These are phyloP conservation scores for Rugalucina vietnamica DNA, from an alignment of 2,888 invertebrate genomes.

Conservation along the genomic window DNA sequence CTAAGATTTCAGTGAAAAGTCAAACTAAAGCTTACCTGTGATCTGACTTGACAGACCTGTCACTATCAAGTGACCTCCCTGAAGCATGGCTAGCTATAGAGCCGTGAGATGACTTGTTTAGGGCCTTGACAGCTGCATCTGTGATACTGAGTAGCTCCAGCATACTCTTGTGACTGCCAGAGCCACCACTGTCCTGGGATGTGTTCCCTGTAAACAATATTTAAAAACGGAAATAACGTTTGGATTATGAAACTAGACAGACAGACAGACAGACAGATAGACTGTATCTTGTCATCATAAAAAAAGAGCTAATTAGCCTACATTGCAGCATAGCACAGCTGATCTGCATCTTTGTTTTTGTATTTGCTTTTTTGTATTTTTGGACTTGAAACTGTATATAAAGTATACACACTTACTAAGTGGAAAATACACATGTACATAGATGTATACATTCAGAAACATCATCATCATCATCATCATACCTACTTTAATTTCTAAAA, in stretches of 20 bases:
- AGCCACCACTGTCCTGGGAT: conserved; percentile 45
- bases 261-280: not conserved
- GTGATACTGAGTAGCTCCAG: conserved; percentile 75
- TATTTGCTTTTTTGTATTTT: too few relatives aligned
- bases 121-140: conserved; percentile 74
- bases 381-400: too few relatives aligned
- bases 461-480: too few relatives aligned
- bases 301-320: too few relatives aligned
- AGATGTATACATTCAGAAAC: too few relatives aligned
- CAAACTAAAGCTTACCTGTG: not conserved
- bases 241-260: not conserved
- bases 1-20: too few relatives aligned
- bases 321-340: too few relatives aligned
- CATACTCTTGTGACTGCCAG: conserved; percentile 63
- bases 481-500: too few relatives aligned
- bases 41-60: not conserved
- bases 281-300: not conserved
- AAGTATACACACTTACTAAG: too few relatives aligned
- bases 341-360: too few relatives aligned
- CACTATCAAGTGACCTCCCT: conserved; percentile 34
- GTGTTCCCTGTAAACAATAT: conserved; percentile 54
- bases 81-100: conserved; percentile 55
- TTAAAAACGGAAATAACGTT: too few relatives aligned
- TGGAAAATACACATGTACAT: too few relatives aligned
- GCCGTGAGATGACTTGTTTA: conserved; percentile 66